Conservation (phyloP, 2,797 vertebrate genomes). For the Lophotriccus pileatus region DNA sequence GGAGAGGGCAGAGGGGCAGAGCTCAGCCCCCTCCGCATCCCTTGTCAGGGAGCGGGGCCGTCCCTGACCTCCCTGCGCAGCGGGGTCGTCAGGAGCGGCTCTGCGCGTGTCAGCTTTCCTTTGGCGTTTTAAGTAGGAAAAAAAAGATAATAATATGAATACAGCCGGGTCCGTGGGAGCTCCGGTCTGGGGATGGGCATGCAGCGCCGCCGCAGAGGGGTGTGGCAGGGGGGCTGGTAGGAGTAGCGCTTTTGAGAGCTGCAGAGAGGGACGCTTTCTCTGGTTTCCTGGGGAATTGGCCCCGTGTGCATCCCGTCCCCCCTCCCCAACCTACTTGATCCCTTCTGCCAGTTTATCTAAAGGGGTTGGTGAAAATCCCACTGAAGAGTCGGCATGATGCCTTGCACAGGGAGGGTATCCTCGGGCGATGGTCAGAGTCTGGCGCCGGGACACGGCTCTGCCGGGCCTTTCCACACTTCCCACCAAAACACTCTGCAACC, state of each 20-base stretch:
- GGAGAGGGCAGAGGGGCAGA: no score
- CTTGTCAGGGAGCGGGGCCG: not conserved
- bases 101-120: not conserved
- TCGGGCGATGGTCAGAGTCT: accelerated
- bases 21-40: not conserved
- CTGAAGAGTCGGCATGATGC: accelerated
- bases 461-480: accelerated
- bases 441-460: accelerated
- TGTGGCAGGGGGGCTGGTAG: not conserved
- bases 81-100: not conserved
- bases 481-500: not conserved
- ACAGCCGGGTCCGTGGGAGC: not conserved
- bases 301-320: accelerated
- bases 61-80: not conserved
- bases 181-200: not conserved
- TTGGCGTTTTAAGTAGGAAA: not conserved
- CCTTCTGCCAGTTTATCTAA: not conserved
- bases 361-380: not conserved
- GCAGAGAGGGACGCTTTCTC: accelerated
- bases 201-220: not conserved
- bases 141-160: not conserved
- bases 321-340: not conserved
- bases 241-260: accelerated
- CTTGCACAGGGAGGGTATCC: accelerated
- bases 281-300: not conserved